A percentile compares a stretch with the other conserved stretches of the same genome.
Conservation (phyloP, 64 coral and sea anemone genomes). For the Stylophora pistillata region DNA sequence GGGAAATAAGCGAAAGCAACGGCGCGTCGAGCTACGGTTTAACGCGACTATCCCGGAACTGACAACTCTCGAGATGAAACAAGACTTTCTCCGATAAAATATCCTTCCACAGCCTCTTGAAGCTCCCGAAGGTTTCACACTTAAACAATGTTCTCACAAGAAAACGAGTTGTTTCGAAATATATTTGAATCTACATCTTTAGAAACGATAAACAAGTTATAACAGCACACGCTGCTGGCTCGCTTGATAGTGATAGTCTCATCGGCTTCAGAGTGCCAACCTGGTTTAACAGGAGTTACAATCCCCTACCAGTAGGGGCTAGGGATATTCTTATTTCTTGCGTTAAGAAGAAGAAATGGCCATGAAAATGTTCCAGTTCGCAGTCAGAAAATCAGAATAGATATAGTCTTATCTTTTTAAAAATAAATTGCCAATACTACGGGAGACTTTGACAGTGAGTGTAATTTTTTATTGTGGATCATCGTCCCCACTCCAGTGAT, state of each 20-base stretch:
- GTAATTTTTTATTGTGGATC: background rate
- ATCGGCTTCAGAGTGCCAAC: background rate
- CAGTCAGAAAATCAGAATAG: background rate
- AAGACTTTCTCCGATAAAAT: background rate
- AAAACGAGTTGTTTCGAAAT: background rate
- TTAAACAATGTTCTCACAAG: background rate
- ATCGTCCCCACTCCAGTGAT: conserved; percentile 9
- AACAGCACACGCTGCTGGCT: background rate
- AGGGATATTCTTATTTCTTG: background rate
- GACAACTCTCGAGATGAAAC: background rate
- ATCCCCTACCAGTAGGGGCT: background rate
- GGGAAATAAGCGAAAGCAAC: background rate
- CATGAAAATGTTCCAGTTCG: background rate
- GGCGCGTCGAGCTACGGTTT: background rate
- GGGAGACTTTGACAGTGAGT: background rate
- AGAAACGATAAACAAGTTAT: conserved; percentile 24
- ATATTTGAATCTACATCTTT: conserved; percentile 24
- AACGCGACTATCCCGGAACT: background rate
- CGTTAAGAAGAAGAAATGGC: background rate
- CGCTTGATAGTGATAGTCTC: conserved; percentile 13
- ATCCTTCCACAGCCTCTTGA: background rate
- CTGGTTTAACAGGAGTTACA: background rate
- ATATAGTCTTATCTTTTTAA: background rate
- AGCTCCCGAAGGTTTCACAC: background rate
- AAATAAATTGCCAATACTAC: background rate